These are phyloP conservation scores for Globia sparganii DNA, from an alignment of 2,888 invertebrate species.

Conservation along the genomic window DNA sequence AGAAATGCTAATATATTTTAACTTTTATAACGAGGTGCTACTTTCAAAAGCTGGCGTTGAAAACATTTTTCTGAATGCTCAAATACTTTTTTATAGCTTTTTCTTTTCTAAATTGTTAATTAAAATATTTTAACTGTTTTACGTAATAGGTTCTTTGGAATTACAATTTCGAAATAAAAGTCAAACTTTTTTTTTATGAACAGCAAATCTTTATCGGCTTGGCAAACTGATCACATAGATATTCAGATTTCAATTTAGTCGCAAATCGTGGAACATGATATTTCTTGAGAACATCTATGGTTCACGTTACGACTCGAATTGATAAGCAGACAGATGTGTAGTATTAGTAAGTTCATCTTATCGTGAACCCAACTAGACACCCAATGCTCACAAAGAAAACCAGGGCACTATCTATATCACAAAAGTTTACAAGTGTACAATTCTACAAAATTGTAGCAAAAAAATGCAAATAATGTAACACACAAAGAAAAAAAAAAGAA, in stretches of 20 bases:
- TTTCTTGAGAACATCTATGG: constrained; percentile 1
- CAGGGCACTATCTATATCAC: neutral
- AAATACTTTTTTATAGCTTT: constrained; percentile 30
- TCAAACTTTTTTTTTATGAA: constrained; percentile 12
- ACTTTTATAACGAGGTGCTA: constrained; percentile 44
- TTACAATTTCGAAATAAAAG: constrained; percentile 17
- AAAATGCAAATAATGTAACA: neutral
- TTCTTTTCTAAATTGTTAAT: constrained; percentile 31
- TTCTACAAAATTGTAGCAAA: neutral
- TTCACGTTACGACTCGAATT: neutral
- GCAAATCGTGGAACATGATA: constrained; percentile 15
- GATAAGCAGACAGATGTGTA: neutral
- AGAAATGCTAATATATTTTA: constrained; percentile 53
- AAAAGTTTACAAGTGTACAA: neutral
- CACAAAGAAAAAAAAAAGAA: too few relatives aligned
- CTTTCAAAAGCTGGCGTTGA: constrained; percentile 30
- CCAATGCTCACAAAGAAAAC: neutral
- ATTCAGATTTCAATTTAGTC: constrained; percentile 8
- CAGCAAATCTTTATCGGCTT: neutral
- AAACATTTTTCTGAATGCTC: constrained; percentile 24
- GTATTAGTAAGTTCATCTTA: neutral
- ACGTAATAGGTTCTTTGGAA: constrained; percentile 16
- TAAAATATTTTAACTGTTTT: constrained; percentile 29
- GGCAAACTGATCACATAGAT: neutral
- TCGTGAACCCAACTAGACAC: neutral